These are phyloP conservation scores for Acanthosepion lycidas DNA, from an alignment of 2,888 invertebrate genomes.

Conservation along the genomic window DNA sequence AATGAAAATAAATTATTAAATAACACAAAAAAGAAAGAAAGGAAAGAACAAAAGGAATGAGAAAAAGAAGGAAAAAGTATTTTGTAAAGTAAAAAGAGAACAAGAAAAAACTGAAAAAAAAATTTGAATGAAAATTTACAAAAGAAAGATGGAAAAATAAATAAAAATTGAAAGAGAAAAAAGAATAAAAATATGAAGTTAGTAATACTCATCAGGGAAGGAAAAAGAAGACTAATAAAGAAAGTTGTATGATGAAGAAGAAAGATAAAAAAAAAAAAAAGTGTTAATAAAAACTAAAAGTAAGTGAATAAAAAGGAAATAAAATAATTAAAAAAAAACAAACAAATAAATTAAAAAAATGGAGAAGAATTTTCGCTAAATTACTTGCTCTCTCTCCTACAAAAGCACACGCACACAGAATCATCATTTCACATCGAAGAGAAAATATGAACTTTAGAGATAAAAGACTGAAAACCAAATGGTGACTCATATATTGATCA, in stretches of 20 bases:
- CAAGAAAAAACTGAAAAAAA: neutral
- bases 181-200: neutral
- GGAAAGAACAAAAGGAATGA: too few relatives aligned
- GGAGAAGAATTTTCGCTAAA: neutral
- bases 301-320: neutral
- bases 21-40: too few relatives aligned
- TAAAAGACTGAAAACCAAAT: neutral
- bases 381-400: neutral
- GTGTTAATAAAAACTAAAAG: too few relatives aligned
- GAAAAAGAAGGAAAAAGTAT: too few relatives aligned
- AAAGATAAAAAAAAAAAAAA: neutral
- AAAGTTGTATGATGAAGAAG: neutral
- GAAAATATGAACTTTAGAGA: neutral
- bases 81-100: too few relatives aligned
- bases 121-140: neutral
- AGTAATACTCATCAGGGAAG: too few relatives aligned
- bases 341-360: neutral
- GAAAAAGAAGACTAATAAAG: too few relatives aligned
- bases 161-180: neutral
- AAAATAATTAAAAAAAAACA: neutral
- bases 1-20: too few relatives aligned
- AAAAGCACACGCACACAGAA: neutral
- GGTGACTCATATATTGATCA: conserved; percentile 33
- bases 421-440: neutral
- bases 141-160: neutral